These are phyloP conservation scores for Eriosoma lanigerum DNA, from an alignment of 1,140 invertebrate genomes.

Conservation along the genomic window DNA sequence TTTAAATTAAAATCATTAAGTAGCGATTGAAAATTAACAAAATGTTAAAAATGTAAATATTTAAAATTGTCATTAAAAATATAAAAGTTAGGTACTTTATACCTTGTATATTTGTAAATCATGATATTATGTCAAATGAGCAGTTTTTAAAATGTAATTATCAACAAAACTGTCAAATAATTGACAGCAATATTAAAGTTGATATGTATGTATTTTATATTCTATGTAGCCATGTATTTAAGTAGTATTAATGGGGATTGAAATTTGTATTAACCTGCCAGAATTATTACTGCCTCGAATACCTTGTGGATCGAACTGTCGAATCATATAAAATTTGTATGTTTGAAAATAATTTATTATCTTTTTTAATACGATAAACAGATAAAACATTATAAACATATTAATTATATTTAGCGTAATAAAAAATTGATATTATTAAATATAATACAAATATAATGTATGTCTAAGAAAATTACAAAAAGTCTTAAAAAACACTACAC, in stretches of 20 bases:
- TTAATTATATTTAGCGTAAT: neutral
- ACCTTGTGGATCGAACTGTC: too few species aligned
- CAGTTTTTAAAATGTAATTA: neutral
- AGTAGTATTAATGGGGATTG: neutral
- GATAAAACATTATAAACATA: slow-evolving; percentile 20
- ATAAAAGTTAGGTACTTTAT: too few species aligned
- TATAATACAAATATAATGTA: neutral
- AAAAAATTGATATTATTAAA: neutral
- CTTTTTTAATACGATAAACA: neutral
- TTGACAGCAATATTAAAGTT: neutral
- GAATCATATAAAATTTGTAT: neutral
- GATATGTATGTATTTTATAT: too few species aligned
- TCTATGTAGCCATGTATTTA: neutral
- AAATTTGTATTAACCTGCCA: neutral
- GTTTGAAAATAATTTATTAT: slow-evolving; percentile 19
- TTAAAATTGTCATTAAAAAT: neutral
- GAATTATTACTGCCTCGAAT: neutral
- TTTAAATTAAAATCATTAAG: too few species aligned
- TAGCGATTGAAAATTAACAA: too few species aligned
- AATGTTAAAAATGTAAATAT: slow-evolving; percentile 1
- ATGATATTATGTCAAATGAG: neutral
- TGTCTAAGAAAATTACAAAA: slow-evolving; percentile 18
- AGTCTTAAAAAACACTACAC: slow-evolving; percentile 2
- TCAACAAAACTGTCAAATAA: too few species aligned
- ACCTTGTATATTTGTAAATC: too few species aligned